These are phyloP conservation scores for Zhuqinia jingwanae DNA, from an alignment of 2,888 invertebrate species.

Conservation along the genomic window DNA sequence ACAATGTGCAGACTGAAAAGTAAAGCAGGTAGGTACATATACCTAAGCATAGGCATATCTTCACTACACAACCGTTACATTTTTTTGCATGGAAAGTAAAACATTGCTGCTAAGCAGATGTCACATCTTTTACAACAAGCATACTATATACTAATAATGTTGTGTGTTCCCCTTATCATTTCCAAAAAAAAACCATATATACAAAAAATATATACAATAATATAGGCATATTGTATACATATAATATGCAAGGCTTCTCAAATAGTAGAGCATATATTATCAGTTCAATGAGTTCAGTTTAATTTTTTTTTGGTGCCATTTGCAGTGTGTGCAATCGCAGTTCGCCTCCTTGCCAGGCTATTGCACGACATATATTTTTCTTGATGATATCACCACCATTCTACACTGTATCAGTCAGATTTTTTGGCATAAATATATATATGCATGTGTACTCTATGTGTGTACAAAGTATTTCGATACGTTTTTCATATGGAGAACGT, in stretches of 20 bases:
- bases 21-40: no score
- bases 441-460: no score
- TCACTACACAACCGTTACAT: no score
- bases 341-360: background rate
- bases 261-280: slow-evolving; percentile 9
- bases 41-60: no score
- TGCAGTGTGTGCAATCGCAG: slow-evolving; percentile 37
- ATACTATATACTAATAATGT: background rate
- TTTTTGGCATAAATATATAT: background rate
- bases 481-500: slow-evolving; percentile 55
- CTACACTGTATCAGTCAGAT: background rate
- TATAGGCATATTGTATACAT: no score
- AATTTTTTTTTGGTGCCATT: slow-evolving; percentile 34
- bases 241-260: background rate
- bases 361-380: slow-evolving; percentile 39
- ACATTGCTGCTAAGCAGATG: slow-evolving; percentile 31
- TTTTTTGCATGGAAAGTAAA: background rate
- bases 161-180: background rate
- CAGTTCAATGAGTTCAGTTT: slow-evolving; percentile 19
- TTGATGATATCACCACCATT: background rate
- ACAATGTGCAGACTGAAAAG: no score
- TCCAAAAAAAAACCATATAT: background rate
- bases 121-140: slow-evolving; percentile 5
- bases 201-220: no score
- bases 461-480: no score